phyloP scores from a whole-genome alignment of 2,113 vertebrate genomes.

The Excalfactoria chinensis region DNA sequence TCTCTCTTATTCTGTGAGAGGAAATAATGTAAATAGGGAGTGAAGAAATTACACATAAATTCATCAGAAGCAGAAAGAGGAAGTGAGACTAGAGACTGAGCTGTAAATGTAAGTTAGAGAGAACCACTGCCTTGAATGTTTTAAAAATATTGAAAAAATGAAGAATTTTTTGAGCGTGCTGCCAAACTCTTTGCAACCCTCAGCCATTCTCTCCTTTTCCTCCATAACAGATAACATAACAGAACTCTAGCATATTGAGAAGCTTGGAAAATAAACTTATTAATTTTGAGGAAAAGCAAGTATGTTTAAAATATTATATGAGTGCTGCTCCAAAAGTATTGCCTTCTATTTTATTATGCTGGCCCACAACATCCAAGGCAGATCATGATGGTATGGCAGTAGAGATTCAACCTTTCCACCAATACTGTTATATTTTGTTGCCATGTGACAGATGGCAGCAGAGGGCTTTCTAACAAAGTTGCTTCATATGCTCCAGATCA shows the following conservation, averaged over 20 bases:
- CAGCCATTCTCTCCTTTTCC: not conserved
- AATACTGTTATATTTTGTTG: too few relatives aligned
- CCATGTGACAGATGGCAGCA: too few relatives aligned
- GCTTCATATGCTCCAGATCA: too few relatives aligned
- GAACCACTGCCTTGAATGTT: not conserved
- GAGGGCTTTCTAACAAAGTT: too few relatives aligned
- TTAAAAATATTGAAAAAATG: not conserved
- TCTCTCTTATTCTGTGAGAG: not conserved
- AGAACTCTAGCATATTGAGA: not conserved
- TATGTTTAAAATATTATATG: not conserved
- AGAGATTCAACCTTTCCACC: too few relatives aligned
- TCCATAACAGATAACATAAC: too few relatives aligned
- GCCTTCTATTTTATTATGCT: too few relatives aligned
- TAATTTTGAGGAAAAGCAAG: not conserved
- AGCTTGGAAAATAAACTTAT: not conserved
- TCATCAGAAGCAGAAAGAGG: not conserved
- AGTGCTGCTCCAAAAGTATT: too few relatives aligned
- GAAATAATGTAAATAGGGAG: not conserved
- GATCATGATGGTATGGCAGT: too few relatives aligned
- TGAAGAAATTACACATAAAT: not conserved
- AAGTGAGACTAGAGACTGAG: not conserved
- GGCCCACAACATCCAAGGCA: too few relatives aligned
- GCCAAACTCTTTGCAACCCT: not conserved
- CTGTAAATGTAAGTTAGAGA: not conserved
- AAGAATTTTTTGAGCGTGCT: not conserved